Conservation (phyloP, 2,113 vertebrate genomes). For the Lucifuga dentata region DNA sequence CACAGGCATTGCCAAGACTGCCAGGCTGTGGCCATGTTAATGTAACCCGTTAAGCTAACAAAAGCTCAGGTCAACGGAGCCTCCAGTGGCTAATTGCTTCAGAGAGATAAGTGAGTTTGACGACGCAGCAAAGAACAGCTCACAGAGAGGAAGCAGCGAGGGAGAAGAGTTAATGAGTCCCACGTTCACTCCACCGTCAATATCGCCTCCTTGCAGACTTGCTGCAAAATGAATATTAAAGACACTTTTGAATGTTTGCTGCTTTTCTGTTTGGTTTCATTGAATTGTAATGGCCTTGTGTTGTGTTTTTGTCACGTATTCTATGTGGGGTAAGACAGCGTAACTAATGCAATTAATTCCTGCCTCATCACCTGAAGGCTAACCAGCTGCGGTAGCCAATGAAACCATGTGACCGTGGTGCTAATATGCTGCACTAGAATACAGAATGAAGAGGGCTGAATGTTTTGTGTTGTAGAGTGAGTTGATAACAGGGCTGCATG, state of each 20-base stretch:
- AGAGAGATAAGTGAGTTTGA: slow-evolving; percentile 84
- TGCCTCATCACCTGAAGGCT: slow-evolving; percentile 58
- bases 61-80: slow-evolving; percentile 83
- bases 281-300: slow-evolving; percentile 68
- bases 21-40: slow-evolving; percentile 76
- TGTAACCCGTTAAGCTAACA: slow-evolving; percentile 79
- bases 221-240: slow-evolving; percentile 80
- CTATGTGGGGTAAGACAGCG: slow-evolving; percentile 58
- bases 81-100: slow-evolving; percentile 85
- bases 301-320: slow-evolving; percentile 69
- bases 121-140: slow-evolving; percentile 71
- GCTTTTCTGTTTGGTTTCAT: slow-evolving; percentile 60
- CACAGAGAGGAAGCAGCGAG: slow-evolving; percentile 51
- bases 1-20: slow-evolving; percentile 71
- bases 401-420: slow-evolving; percentile 36
- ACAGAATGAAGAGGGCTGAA: slow-evolving; percentile 30
- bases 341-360: slow-evolving; percentile 74
- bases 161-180: slow-evolving; percentile 78
- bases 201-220: slow-evolving; percentile 73
- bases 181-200: slow-evolving; percentile 72
- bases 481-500: slow-evolving; percentile 32
- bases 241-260: slow-evolving; percentile 73
- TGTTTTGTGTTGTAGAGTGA: slow-evolving; percentile 21
- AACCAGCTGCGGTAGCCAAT: slow-evolving; percentile 54
- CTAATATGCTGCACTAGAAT: slow-evolving; percentile 21